These are phyloP conservation scores for Imbricaverruca yamaguchii DNA, from an alignment of 2,888 invertebrate species.

Conservation along the genomic window DNA sequence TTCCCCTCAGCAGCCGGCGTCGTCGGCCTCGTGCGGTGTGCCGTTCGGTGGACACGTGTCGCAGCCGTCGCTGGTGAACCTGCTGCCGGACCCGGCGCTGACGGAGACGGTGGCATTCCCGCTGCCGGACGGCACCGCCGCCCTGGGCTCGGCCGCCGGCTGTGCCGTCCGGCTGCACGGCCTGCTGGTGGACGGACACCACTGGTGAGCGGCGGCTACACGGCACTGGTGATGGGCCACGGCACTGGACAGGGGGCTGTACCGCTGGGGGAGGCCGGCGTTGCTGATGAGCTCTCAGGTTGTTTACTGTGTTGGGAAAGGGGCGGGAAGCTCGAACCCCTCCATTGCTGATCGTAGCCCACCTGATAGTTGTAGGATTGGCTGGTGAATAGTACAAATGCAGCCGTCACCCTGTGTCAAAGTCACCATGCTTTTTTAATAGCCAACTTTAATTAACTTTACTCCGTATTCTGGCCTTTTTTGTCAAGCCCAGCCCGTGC, in stretches of 20 bases:
- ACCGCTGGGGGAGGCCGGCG: no score
- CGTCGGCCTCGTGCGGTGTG: neutral
- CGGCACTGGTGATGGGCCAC: conserved; percentile 49
- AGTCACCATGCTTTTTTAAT: no score
- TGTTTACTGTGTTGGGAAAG: no score
- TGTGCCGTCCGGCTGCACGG: conserved; percentile 55
- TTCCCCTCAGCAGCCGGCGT: neutral
- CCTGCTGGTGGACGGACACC: conserved; percentile 52
- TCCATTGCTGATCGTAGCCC: no score
- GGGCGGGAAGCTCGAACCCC: no score
- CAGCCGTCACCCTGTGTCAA: no score
- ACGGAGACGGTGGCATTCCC: conserved; percentile 52
- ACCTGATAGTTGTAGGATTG: no score
- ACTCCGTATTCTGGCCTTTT: no score
- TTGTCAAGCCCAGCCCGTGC: no score
- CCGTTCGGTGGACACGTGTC: conserved; percentile 36
- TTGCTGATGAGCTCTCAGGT: no score
- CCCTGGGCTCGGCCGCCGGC: conserved; percentile 42
- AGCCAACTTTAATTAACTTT: no score
- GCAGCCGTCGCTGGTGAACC: conserved; percentile 54
- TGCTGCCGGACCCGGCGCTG: conserved; percentile 56
- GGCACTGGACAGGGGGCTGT: neutral
- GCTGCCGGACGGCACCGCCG: conserved; percentile 47
- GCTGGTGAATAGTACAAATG: no score
- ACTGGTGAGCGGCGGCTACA: conserved; percentile 46